A percentile compares a stretch with the other conserved stretches of the same genome.
Conservation (phyloP, 2,797 vertebrate species). For the Poecilia wingei region DNA sequence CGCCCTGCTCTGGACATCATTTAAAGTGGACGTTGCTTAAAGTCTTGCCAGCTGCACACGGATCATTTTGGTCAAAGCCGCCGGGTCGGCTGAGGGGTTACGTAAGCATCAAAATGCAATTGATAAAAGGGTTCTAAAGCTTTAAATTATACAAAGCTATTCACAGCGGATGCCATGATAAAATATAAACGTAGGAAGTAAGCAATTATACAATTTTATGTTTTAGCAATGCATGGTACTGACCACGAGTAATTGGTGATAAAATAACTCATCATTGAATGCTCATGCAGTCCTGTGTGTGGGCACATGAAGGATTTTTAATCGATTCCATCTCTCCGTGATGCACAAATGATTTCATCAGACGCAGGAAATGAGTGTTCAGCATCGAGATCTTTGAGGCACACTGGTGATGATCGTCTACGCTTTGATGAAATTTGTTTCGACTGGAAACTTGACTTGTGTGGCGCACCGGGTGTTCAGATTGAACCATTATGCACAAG, state of each 20-base stretch:
- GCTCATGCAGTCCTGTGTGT: not conserved
- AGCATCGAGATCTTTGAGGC: not conserved
- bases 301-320: not conserved
- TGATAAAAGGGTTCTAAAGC: not conserved
- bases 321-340: not conserved
- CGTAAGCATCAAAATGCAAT: not conserved
- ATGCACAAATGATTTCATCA: not conserved
- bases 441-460: not conserved
- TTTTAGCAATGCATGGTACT: not conserved
- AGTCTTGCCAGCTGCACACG: not conserved
- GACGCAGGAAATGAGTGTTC: not conserved
- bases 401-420: conserved; percentile 1
- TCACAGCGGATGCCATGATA: not conserved
- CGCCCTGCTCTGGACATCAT: not conserved
- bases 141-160: not conserved
- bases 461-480: not conserved
- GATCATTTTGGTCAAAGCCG: not conserved
- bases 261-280: not conserved
- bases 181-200: not conserved
- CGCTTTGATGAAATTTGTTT: conserved; percentile 10
- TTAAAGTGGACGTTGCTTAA: not conserved
- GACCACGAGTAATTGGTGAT: not conserved
- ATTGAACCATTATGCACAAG: conserved; percentile 1
- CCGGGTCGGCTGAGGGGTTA: not conserved
- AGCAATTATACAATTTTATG: not conserved